Conservation (phyloP, 1,140 invertebrate species). For the Euwallacea similis region DNA sequence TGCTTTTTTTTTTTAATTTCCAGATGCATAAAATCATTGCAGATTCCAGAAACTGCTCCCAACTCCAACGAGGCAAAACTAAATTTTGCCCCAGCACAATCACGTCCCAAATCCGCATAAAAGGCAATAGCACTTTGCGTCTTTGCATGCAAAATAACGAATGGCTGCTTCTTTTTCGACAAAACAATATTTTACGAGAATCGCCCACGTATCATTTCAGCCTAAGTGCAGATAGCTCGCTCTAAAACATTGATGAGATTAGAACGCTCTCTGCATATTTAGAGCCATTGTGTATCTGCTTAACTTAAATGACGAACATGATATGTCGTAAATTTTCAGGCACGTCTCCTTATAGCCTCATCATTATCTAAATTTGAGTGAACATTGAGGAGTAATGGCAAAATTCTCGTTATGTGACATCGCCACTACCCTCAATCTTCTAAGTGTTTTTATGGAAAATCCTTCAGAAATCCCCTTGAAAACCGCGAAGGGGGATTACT, state of each 20-base stretch:
- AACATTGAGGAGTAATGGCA: neutral
- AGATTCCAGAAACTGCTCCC: neutral
- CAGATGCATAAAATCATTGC: neutral
- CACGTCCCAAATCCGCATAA: neutral
- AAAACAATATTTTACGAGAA: slow-evolving; percentile 13
- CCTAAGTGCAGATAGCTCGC: slow-evolving; percentile 22
- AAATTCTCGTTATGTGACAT: too few species aligned
- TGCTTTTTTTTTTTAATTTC: neutral
- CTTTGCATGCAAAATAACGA: neutral
- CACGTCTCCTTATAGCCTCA: neutral
- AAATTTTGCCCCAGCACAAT: neutral
- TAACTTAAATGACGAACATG: too few species aligned
- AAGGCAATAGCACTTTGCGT: neutral
- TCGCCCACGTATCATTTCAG: slow-evolving; percentile 15
- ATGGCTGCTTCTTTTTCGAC: neutral
- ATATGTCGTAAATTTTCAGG: neutral
- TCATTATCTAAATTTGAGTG: neutral
- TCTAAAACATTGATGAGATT: slow-evolving; percentile 32
- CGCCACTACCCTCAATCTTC: too few species aligned
- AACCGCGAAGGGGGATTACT: too few species aligned
- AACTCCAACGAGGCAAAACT: neutral
- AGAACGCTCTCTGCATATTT: slow-evolving; percentile 28
- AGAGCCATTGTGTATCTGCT: neutral
- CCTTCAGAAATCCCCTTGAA: too few species aligned
- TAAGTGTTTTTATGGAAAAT: too few species aligned